Conservation (phyloP, 2,888 invertebrate genomes). For the Meliscaeva auricollis region DNA sequence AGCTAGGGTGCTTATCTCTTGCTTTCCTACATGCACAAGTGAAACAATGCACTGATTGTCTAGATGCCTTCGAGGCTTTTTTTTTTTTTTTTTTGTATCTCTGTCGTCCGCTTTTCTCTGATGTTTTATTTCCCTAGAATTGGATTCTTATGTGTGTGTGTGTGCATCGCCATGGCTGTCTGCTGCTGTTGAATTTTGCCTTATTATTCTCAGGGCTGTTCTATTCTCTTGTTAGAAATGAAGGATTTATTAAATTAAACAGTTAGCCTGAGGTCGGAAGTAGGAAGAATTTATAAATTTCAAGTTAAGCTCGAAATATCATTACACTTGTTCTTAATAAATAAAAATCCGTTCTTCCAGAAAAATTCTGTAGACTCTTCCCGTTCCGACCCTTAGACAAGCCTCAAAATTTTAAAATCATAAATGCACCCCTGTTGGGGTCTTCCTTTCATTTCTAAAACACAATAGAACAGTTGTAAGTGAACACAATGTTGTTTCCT, state of each 20-base stretch:
- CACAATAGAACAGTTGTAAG: slow-evolving; percentile 46
- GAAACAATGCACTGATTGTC: slow-evolving; percentile 75
- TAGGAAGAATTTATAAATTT: too few species aligned
- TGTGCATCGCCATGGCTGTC: slow-evolving; percentile 39
- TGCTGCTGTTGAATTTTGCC: slow-evolving; percentile 49
- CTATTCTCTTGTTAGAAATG: neutral
- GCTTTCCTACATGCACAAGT: slow-evolving; percentile 42
- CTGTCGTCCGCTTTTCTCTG: neutral
- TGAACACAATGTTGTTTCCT: slow-evolving; percentile 67
- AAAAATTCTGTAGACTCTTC: too few species aligned
- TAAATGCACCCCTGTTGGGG: slow-evolving; percentile 9
- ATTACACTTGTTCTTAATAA: too few species aligned
- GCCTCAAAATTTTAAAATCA: neutral
- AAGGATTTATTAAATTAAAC: neutral
- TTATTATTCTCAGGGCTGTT: slow-evolving; percentile 21
- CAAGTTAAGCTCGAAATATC: too few species aligned
- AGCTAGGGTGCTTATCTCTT: slow-evolving; percentile 63
- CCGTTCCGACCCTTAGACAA: too few species aligned
- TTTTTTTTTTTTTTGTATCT: slow-evolving; percentile 42
- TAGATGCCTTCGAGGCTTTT: slow-evolving; percentile 65
- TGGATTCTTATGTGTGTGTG: slow-evolving; percentile 11
- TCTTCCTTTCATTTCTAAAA: neutral
- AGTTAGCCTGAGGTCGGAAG: too few species aligned
- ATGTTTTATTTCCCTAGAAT: slow-evolving; percentile 27
- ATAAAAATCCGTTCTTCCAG: too few species aligned